These are phyloP conservation scores for Lordiphosa stackelbergi DNA, from an alignment of 1,140 invertebrate species.

Conservation along the genomic window DNA sequence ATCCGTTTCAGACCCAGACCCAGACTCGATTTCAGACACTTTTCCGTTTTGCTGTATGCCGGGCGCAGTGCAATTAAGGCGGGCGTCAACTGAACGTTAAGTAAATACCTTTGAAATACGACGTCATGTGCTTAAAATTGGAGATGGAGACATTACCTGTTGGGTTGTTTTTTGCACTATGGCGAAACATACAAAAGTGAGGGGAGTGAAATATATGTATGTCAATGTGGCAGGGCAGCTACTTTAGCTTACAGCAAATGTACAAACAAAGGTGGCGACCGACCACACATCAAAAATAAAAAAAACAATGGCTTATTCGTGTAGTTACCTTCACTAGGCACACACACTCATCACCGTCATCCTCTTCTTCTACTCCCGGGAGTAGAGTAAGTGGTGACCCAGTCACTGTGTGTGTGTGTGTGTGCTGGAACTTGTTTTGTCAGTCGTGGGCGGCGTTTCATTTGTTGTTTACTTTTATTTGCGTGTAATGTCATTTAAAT, in stretches of 20 bases:
- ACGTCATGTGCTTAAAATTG: slow-evolving; percentile 51
- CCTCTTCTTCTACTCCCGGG: no score
- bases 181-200: slow-evolving; percentile 17
- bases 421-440: slow-evolving; percentile 42
- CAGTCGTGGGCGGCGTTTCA: slow-evolving; percentile 34
- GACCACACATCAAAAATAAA: no score
- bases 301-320: slow-evolving; percentile 42
- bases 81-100: slow-evolving; percentile 14
- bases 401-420: slow-evolving; percentile 28
- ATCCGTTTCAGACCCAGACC: slow-evolving; percentile 45
- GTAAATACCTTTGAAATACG: slow-evolving; percentile 14
- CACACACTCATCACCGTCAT: no score
- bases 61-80: slow-evolving; percentile 25
- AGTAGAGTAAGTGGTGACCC: slow-evolving; percentile 34
- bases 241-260: no score
- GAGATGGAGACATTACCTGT: slow-evolving; percentile 41
- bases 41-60: slow-evolving; percentile 43
- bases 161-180: slow-evolving; percentile 19
- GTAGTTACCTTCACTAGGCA: slow-evolving; percentile 18
- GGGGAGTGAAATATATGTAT: slow-evolving; percentile 23
- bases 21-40: slow-evolving; percentile 36
- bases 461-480: slow-evolving; percentile 59
- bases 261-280: slow-evolving; percentile 11
- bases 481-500: slow-evolving; percentile 75
- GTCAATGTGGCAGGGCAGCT: no score